Evolutionary conservation across 2,113 vertebrate species (phyloP), one percentile per base, ranked within the genome.

Genomic region (Bucco capensis): DNA sequence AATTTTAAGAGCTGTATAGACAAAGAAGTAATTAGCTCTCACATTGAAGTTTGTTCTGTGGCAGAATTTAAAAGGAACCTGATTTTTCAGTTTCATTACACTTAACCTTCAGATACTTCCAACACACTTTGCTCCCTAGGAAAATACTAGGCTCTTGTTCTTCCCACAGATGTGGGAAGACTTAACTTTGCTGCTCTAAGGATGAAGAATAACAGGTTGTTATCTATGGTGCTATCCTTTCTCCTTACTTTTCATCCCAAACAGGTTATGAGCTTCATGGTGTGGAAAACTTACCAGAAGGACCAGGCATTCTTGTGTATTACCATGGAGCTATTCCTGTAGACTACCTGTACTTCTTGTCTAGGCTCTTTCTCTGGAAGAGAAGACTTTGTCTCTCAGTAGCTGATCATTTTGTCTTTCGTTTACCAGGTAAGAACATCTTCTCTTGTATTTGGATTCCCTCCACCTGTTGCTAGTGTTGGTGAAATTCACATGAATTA

Each of bases 261-360:
- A 96, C 94, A 98, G 98, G 97, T 96, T 98, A 98, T 91, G 98
- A 98, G 91, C 95, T 98, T 86, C 96, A 97, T 49, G 98, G 98
- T 24, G 95, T 98, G 90, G 93, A 96, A 93, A 98, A 98, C 91
- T 92, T 98, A 74, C 97, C 98, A 62, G 94, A 98, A 96, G 99
- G 99, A 76, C 97, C 98, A 19, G 99, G 98, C 19, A 98, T 99
- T 86, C 98, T 99, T 40, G 98, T 99, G 66, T 99, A 99, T 93
- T 99, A 99, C 92, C 99, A 99, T 27, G 99, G 99, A 94, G 99
- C 99, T 66, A 98, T 99, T 96, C 99, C 99, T 35, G 94, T 99
- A 57, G 99, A 99, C 92, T 99, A 99, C 96, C 99, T 99, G 93
- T 99, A 99, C 96, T 99, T 99, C 95, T 97, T 99, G 94, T 98